Base-by-base conservation (phyloP, 2,888 invertebrate species). In the Acleris holmiana region DNA sequence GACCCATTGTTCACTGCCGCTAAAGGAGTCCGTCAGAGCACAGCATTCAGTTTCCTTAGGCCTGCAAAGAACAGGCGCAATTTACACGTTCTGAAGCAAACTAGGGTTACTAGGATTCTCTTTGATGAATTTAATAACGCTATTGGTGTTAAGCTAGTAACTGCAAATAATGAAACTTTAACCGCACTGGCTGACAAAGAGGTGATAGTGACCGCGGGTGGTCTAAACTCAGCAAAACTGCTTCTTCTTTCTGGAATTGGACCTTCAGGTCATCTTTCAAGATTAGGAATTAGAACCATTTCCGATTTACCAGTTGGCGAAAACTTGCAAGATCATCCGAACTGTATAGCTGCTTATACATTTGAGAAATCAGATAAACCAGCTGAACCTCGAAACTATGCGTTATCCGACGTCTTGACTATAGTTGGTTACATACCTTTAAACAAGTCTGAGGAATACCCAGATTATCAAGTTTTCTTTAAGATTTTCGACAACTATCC, bases 21-120 rank as follows among this genome's bases (percentile, higher is more conserved):
- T n/a, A 85, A 95, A 60, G 96, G 96, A 0, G 79, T 95, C 1
- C 86, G 96, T 1, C 96, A 96, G 76, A 96, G 96, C 76, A 93
- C 96, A 2, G 95, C 95, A 5, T 96, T 95, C 82, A 95, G 94
- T 0, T 96, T 94, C 73, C 80, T 96, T 15, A 86, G 87, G 50
- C 94, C 86, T 63, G 62, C 68, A 4, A 76, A 71, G 61, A 50
- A 73, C 4, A 67, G 79, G 35, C 41, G 49, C 2, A 83, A 83
- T 66, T 67, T 84, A 4, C 72, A 76, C 29, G 73, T 84, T 0
- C 72, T 83, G 7, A 92, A 91, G 29, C 71, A 89, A 68, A 84
- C 90, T 1, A 75, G 84, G 23, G 93, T 85, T 4, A 88, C 82
- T 2, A 80, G 82, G 61, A 74, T 94, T n/a, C 68, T 89, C 2